phyloP scores from a whole-genome alignment of 2,888 invertebrate species.

The Philhelius pedissequus region DNA sequence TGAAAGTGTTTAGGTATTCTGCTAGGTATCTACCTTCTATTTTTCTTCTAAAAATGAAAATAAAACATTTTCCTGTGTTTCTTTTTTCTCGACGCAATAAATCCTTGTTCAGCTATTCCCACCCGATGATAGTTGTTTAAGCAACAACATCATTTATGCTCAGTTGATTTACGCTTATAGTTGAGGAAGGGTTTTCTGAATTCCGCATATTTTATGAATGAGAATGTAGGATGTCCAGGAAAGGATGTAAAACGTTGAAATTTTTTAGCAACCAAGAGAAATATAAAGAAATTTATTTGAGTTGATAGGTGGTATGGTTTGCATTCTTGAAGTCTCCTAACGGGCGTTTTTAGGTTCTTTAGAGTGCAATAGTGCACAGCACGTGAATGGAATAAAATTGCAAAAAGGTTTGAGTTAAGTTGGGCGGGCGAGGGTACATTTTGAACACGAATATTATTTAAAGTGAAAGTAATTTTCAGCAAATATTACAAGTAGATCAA shows the following conservation, averaged over 20 bases:
- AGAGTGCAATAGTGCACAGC: constrained; percentile 18
- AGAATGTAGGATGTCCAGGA: background rate
- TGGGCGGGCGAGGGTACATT: background rate
- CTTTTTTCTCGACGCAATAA: constrained; percentile 4
- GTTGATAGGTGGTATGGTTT: background rate
- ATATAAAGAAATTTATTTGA: background rate
- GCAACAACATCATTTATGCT: constrained; percentile 1
- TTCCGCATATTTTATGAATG: constrained; percentile 15
- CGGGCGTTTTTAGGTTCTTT: background rate
- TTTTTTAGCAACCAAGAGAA: background rate
- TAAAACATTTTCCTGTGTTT: background rate
- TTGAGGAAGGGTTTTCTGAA: background rate
- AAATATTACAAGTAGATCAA: no score
- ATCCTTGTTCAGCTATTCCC: constrained; percentile 18
- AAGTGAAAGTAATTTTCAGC: background rate
- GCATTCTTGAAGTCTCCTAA: background rate
- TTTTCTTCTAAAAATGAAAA: background rate
- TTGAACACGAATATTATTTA: background rate
- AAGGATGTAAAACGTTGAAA: background rate
- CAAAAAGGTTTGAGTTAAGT: background rate
- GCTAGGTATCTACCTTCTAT: background rate
- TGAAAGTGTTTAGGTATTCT: background rate
- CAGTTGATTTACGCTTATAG: constrained; percentile 25
- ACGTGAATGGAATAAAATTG: constrained; percentile 26
- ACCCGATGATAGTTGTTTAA: background rate